Evolutionary conservation across 1,140 invertebrate species (phyloP), one percentile per base, ranked within the genome.

Genomic region (Anastrepha ludens): DNA sequence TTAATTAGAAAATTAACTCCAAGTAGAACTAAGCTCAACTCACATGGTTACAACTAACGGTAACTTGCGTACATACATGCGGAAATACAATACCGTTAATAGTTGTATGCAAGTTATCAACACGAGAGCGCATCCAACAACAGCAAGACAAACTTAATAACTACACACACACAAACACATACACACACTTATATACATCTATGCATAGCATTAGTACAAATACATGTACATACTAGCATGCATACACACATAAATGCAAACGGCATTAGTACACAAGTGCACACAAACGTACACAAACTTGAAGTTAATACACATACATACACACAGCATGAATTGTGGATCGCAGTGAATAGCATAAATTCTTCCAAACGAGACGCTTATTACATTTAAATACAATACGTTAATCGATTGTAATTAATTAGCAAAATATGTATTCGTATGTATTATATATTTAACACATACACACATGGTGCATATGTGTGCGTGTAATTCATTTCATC

Each of bases 321-420:
- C 2, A 55, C 11, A 44, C 17, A 70, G 7, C n/a, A 55, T 29
- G 17, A 81, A 29, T 2, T 55, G 11, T 55, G 44, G 17, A 81
- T 81, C 47, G 74, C 47, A 17, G n/a, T 55, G n/a, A 58, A 41
- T 81, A 81, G 74, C 47, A 81, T 81, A 55, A 55, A 81, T 81
- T 81, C 74, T 81, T 81, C 74, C 74, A 81, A 81, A 81, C n/a
- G 74, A 81, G 74, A 81, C 74, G 74, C 74, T 81, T 81, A 81
- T 81, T 81, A 81, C n/a, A 81, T 81, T 29, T 81, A 81, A 81
- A 81, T 55, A 29, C 29, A 55, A 55, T 55, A 81, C 44, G 50
- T 55, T 81, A 81, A 81, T 55, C 47, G 47, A 55, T 55, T 81
- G 47, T 58, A 81, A 81, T 81, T 55, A 81, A 81, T 81, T 81